Evolutionary conservation across 35 echinoderm and acorn worm genomes (phyloP).

Genomic region (Apostichopus japonicus): DNA sequence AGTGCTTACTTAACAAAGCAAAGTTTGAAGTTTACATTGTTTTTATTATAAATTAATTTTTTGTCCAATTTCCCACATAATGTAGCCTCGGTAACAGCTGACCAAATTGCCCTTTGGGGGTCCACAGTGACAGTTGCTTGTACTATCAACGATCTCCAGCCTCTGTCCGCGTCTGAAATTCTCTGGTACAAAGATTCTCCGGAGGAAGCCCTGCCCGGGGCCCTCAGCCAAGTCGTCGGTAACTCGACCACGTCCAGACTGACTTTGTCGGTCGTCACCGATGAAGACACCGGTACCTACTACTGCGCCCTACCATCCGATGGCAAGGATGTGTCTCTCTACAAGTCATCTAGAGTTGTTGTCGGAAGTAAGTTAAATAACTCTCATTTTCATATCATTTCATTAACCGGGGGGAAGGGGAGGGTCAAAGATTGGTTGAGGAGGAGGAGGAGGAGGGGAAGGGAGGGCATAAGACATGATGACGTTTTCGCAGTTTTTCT

Average conservation of each 20-base stretch:
- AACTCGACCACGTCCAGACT: slow-evolving; percentile 6
- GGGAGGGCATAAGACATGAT: no score
- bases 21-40: no score
- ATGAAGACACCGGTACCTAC: slow-evolving; percentile 28
- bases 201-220: not conserved
- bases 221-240: slow-evolving; percentile 5
- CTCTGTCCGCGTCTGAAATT: not conserved
- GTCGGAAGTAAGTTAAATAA: slow-evolving; percentile 12
- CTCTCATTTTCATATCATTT: not conserved
- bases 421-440: no score
- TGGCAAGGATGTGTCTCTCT: slow-evolving; percentile 19
- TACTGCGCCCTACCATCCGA: slow-evolving; percentile 50
- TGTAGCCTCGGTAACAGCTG: slow-evolving; percentile 27
- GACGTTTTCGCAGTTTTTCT: no score
- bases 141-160: not conserved
- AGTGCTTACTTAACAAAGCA: no score
- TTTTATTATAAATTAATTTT: not conserved
- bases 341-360: slow-evolving; percentile 2
- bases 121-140: slow-evolving; percentile 17
- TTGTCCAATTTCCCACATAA: not conserved
- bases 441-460: no score
- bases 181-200: slow-evolving; percentile 35
- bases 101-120: not conserved
- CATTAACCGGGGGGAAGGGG: no score
- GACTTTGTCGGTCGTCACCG: not conserved